Conservation (phyloP, 2,113 vertebrate species). For the Takifugu flavidus region DNA sequence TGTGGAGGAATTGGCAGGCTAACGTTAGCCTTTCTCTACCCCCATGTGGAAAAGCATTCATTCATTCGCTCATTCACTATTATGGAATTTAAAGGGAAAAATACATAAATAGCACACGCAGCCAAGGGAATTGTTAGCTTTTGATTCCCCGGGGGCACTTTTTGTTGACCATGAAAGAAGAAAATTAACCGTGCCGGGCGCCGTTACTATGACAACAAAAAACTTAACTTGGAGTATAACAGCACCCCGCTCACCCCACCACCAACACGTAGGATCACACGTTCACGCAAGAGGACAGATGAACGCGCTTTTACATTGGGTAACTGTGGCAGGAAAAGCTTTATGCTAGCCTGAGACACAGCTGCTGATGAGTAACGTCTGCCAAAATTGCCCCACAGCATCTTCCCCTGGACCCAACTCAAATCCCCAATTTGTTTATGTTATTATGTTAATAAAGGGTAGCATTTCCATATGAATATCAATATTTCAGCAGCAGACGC, state of each 20-base stretch:
- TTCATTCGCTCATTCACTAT: constrained; percentile 13
- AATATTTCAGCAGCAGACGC: constrained; percentile 54
- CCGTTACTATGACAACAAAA: constrained; percentile 59
- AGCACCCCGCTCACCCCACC: no score
- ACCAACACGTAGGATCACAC: no score
- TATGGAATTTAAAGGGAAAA: constrained; percentile 33
- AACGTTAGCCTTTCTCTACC: no score
- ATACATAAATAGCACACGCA: constrained; percentile 34
- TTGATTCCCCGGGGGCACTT: constrained; percentile 35
- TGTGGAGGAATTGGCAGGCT: background rate
- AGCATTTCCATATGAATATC: constrained; percentile 75
- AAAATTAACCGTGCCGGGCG: constrained; percentile 17
- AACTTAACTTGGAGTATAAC: constrained; percentile 7
- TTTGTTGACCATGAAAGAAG: constrained; percentile 30
- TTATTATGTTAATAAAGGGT: constrained; percentile 74
- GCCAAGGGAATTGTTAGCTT: constrained; percentile 42
- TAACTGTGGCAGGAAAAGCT: no score
- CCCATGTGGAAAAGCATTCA: no score
- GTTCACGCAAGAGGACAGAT: no score
- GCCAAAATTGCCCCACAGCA: constrained; percentile 58
- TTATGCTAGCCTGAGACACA: constrained; percentile 37
- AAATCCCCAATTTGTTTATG: constrained; percentile 73
- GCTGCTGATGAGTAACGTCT: constrained; percentile 48
- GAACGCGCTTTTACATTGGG: no score
- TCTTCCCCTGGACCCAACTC: constrained; percentile 61